Evolutionary conservation across 2,797 vertebrate genomes (phyloP), one percentile per base, ranked within the genome.

Genomic region (Vultur gryphus): DNA sequence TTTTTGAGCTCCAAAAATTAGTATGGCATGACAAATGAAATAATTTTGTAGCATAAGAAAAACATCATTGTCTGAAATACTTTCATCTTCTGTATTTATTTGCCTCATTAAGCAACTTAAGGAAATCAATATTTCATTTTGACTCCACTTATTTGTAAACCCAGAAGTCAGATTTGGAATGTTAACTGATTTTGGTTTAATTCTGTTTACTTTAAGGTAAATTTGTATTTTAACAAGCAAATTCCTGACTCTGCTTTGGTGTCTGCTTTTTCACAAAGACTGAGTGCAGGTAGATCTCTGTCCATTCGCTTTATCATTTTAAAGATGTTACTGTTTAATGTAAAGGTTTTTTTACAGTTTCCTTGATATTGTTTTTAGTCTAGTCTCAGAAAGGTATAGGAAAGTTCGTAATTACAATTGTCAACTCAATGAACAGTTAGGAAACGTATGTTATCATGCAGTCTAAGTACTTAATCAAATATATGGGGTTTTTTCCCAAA

Each of bases 21-120:
- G 31, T 69, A 44, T 55, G 44, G 62, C 35, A 39, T 90, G 83
- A 88, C 65, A 90, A 94, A 95, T 85, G 35, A 84, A 87, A 73
- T 76, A 33, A 88, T 93, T 90, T 26, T 93, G 28, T 84, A 35
- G 33, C 2, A 0, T 54, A 49, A 72, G 28, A 55, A 76, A 62
- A 91, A 44, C 75, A 84, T 39, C 7, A 48, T 91, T 95, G 82
- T 89, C 58, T 76, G 66, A 93, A 93, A 82, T 79, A n/a, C 39
- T 94, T 96, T 78, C 10, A 79, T 88, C 51, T 72, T 95, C 44
- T 91, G 2, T 91, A 39, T 79, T 84, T 95, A 72, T 79, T 94
- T 90, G 85, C 77, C 52, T 90, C 73, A 91, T 88, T 95, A 92
- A 84, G 16, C 76, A 84, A 48, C 37, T 84, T 94, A 84, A 89